A percentile compares a stretch with the other conserved stretches of the same genome.
These are phyloP conservation scores for Dicycla oo DNA, from an alignment of 2,888 invertebrate species.

Conservation along the genomic window DNA sequence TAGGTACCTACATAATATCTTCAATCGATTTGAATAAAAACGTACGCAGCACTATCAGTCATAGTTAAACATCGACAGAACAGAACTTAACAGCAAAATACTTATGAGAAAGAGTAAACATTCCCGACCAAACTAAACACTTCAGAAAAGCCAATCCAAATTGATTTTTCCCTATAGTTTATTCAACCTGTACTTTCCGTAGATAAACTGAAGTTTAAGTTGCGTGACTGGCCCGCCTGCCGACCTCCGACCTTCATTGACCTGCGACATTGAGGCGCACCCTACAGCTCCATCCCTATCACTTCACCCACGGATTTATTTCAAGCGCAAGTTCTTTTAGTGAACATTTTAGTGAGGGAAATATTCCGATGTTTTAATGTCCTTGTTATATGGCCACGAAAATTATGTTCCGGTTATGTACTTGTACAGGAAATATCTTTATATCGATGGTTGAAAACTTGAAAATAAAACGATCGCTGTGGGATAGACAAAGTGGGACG, in stretches of 20 bases:
- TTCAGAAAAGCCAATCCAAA: slow-evolving; percentile 39
- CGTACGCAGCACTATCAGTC: not conserved
- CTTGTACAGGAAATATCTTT: not conserved
- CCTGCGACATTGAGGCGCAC: slow-evolving; percentile 78
- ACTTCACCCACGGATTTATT: slow-evolving; percentile 72
- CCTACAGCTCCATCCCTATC: slow-evolving; percentile 69
- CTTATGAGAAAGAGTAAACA: slow-evolving; percentile 26
- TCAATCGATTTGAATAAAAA: not conserved
- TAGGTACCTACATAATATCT: not conserved
- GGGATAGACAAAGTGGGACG: slow-evolving; percentile 18
- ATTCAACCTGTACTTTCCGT: slow-evolving; percentile 59
- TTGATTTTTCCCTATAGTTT: slow-evolving; percentile 58
- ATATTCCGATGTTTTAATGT: slow-evolving; percentile 27
- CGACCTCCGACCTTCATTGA: slow-evolving; percentile 77
- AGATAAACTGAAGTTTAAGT: slow-evolving; percentile 69
- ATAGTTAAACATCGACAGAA: slow-evolving; percentile 21
- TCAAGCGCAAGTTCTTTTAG: slow-evolving; percentile 53
- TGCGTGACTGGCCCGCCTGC: slow-evolving; percentile 79
- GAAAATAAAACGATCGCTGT: slow-evolving; percentile 8
- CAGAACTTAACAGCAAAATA: slow-evolving; percentile 22
- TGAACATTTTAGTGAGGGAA: slow-evolving; percentile 14
- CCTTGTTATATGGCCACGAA: slow-evolving; percentile 7
- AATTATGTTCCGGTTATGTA: not conserved
- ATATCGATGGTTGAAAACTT: slow-evolving; percentile 15
- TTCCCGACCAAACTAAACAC: slow-evolving; percentile 42